Percentiles rank a stretch among this genome's conserved stretches.
phyloP scores from a whole-genome alignment of 2,797 vertebrate species.

The Danio aesculapii region DNA sequence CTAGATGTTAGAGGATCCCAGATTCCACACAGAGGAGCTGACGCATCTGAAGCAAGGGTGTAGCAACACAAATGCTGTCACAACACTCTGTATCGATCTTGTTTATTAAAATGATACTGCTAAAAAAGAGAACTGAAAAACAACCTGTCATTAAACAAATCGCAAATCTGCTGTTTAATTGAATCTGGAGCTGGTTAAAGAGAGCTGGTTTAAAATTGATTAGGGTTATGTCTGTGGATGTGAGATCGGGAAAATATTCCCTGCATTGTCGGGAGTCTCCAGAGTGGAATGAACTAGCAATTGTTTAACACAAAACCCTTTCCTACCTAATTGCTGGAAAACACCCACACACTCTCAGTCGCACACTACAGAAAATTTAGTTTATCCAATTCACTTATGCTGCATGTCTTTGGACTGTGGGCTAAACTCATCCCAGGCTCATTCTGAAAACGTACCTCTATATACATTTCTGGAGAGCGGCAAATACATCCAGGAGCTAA shows the following conservation, averaged over 20 bases:
- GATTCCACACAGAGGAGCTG: conserved; percentile 60
- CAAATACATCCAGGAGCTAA: no score
- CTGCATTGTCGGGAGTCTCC: no score
- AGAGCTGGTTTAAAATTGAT: not conserved
- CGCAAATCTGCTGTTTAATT: not conserved
- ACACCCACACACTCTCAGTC: no score
- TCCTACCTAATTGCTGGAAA: no score
- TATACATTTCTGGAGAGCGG: no score
- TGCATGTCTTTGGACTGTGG: no score
- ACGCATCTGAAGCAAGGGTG: not conserved
- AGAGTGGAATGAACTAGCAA: no score
- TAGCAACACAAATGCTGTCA: conserved; percentile 27
- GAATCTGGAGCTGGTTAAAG: not conserved
- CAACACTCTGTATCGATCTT: conserved; percentile 47
- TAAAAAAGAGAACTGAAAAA: conserved; percentile 18
- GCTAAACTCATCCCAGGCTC: no score
- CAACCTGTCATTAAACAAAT: conserved; percentile 6
- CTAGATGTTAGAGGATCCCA: conserved; percentile 70
- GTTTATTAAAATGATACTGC: conserved; percentile 15
- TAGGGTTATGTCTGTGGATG: not conserved
- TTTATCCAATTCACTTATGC: no score
- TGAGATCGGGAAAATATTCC: not conserved
- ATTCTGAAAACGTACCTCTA: no score
- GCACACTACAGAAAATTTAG: no score
- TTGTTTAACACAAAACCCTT: no score